These are phyloP conservation scores for Lasioglossum marginatum DNA, from an alignment of 2,888 invertebrate species.

Conservation along the genomic window DNA sequence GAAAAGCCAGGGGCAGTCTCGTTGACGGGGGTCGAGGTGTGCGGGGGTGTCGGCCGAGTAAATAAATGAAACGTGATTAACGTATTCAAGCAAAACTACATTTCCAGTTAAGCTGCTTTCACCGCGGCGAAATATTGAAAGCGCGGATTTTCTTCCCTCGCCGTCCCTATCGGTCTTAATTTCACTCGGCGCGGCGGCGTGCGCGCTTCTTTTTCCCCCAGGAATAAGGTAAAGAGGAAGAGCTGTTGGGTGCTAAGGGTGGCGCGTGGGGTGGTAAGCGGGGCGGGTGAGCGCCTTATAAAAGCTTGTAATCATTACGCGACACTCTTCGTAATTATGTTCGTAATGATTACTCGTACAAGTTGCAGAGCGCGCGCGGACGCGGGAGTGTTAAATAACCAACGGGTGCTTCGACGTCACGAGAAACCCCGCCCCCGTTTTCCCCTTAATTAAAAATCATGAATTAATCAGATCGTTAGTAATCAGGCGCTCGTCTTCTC, in stretches of 20 bases:
- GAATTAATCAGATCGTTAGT: slow-evolving; percentile 76
- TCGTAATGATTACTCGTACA: slow-evolving; percentile 60
- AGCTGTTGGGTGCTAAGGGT: not conserved
- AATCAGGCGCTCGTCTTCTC: slow-evolving; percentile 75
- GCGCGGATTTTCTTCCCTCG: slow-evolving; percentile 9
- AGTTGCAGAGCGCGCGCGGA: slow-evolving; percentile 39
- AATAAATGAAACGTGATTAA: slow-evolving; percentile 17
- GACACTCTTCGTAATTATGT: slow-evolving; percentile 56
- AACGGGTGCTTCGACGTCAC: slow-evolving; percentile 29
- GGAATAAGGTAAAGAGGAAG: not conserved
- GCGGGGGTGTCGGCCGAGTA: not conserved
- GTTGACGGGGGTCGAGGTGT: not conserved
- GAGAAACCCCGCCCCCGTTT: slow-evolving; percentile 29
- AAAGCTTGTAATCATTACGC: slow-evolving; percentile 66
- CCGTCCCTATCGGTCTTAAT: slow-evolving; percentile 27
- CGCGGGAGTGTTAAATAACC: slow-evolving; percentile 65
- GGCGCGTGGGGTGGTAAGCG: not conserved
- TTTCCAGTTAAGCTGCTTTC: slow-evolving; percentile 18
- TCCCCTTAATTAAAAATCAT: slow-evolving; percentile 75
- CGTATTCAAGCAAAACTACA: slow-evolving; percentile 7
- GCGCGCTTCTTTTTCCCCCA: not conserved
- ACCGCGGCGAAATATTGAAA: slow-evolving; percentile 15
- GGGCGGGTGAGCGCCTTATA: slow-evolving; percentile 60
- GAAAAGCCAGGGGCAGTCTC: not conserved
- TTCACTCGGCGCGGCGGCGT: not conserved